Evolutionary conservation across 2,888 invertebrate genomes (phyloP).

Genomic region (Chymomyza amoena): DNA sequence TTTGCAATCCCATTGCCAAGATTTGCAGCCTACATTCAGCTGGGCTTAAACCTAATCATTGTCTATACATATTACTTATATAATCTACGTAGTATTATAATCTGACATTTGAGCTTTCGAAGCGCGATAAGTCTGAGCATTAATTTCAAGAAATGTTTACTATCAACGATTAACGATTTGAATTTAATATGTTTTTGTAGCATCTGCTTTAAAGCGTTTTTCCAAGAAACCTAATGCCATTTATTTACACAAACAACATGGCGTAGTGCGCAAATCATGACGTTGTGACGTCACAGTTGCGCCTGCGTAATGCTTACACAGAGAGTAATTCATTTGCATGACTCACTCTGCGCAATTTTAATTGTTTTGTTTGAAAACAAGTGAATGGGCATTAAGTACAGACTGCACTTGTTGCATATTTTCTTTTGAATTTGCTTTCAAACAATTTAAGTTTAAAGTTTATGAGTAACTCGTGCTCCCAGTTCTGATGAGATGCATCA

Average conservation of each 20-base stretch:
- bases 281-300: conserved; percentile 38
- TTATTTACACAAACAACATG: not conserved
- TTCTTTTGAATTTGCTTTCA: conserved; percentile 10
- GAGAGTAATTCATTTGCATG: not conserved
- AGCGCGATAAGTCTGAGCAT: conserved; percentile 20
- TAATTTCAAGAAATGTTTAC: not conserved
- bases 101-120: not conserved
- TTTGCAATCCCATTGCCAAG: not conserved
- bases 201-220: not conserved
- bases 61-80: not conserved
- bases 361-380: conserved; percentile 13
- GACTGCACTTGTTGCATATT: not conserved
- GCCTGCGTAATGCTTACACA: conserved; percentile 23
- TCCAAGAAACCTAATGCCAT: conserved; percentile 8
- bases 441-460: not conserved
- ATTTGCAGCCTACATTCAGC: not conserved
- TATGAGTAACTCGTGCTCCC: not conserved
- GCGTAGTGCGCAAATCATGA: conserved; percentile 12
- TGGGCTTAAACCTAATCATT: too few relatives aligned
- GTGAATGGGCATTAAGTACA: not conserved
- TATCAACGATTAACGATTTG: not conserved
- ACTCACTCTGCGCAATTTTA: conserved; percentile 22
- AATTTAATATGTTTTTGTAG: not conserved
- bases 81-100: not conserved
- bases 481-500: not conserved